Evolutionary conservation across 2,113 vertebrate genomes (phyloP).

Genomic region (Dendropsophus ebraccatus): DNA sequence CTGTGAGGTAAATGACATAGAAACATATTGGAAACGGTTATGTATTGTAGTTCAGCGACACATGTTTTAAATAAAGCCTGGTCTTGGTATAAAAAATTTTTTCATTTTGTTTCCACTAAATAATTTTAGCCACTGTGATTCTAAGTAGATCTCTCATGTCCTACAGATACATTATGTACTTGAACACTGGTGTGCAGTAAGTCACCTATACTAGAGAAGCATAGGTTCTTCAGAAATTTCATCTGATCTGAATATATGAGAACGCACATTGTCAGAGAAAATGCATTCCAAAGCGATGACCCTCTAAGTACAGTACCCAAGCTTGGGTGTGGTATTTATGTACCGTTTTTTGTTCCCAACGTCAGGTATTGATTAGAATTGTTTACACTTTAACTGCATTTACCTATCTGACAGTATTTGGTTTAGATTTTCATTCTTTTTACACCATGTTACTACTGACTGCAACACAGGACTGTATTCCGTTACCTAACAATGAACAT

Average conservation of each 20-base stretch:
- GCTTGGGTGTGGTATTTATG: background rate
- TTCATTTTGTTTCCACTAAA: background rate
- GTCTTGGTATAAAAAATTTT: background rate
- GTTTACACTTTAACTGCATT: background rate
- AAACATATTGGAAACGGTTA: background rate
- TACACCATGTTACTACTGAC: background rate
- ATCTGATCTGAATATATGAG: background rate
- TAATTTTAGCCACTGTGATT: background rate
- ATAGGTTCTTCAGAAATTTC: too few species aligned
- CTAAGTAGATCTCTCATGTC: background rate
- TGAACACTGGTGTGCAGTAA: background rate
- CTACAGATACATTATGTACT: background rate
- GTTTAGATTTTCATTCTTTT: background rate
- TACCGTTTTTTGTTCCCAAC: too few species aligned
- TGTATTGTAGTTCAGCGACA: background rate
- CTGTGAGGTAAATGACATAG: background rate
- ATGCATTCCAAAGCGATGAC: background rate
- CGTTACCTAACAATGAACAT: constrained; percentile 1
- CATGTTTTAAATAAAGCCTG: too few species aligned
- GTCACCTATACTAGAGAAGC: too few species aligned
- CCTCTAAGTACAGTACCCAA: background rate
- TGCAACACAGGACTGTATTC: constrained; percentile 19
- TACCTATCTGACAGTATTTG: background rate
- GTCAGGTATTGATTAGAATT: background rate
- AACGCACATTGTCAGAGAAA: background rate